Evolutionary conservation across 2,888 invertebrate species (phyloP), one percentile per base, ranked within the genome.

Genomic region (Diadromus collaris): DNA sequence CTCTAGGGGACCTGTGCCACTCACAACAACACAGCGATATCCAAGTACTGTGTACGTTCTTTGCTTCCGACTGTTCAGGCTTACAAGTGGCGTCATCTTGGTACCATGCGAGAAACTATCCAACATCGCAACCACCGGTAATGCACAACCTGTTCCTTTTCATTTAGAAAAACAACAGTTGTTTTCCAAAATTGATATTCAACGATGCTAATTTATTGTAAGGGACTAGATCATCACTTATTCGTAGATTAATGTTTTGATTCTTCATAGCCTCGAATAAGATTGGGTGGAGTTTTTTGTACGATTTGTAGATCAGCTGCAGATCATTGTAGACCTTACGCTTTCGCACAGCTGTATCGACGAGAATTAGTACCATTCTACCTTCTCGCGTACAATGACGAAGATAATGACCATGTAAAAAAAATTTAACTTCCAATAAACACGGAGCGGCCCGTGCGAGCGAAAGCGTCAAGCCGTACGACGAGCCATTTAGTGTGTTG

Each of bases 351-450:
- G 32, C 64, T 73, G 38, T 58, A 46, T 34, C 24, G 69, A 29
- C 46, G 34, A 48, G 44, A 63, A 51, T 21, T 19, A 46, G 56
- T 48, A 29, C 41, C 64, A 29, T 73, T 64, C 58, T 58, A 38
- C 63, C 32, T 73, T 78, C 69, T 64, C 68, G 56, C 48, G 16
- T 64, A 70, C 76, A 48, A 76, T 69, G 76, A 76, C 76, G 67
- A 63, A 63, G 64, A 76, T 76, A 76, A 79, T 79, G 73, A 68
- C 73, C 72, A 79, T 76, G 76, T 76, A 69, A 71, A 79, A 73
- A n/a, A 79, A 56, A 72, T 68, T 61, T 76, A 71, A 76, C 75
- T 68, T 44, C 46, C 63, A 79, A 79, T 79, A 61, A 76, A 65
- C 41, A 51, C 32, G 41, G 24, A 68, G 16, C 27, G 56, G 38